Base-by-base conservation (phyloP, 2,113 vertebrate species). In the Casuarius casuarius region DNA sequence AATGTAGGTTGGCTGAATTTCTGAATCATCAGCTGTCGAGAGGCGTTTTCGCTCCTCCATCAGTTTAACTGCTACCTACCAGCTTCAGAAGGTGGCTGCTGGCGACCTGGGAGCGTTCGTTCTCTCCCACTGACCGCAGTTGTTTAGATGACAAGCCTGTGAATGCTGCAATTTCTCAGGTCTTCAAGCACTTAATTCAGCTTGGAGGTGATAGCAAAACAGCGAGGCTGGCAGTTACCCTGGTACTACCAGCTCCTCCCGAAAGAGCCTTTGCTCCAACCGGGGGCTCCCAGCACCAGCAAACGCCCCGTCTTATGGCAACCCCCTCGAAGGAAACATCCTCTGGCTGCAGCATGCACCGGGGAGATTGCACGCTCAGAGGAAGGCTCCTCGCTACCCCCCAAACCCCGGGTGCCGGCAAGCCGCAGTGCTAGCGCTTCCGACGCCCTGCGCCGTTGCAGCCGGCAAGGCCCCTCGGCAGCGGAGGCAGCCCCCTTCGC, bases 101-200 rank as follows among this genome's bases (percentile, higher is more conserved):
- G 76, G 40, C 13, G 70, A 72, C 86, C 94, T 21, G 7, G 40
- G 66, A 92, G 67, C 28, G 4, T 84, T 94, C 86, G 20, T 88
- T 95, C 89, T 58, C 91, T 91, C 74, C 76, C 51, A 5, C 13
- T 2, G 54, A 75, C 92, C 17, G 25, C n/a, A 12, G 67, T 11
- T 51, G 86, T 77, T 96, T 44, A 28, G 75, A 84, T 81, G 94
- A 95, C 48, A 91, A 75, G 77, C 73, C 88, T 38, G 49, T 1
- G 5, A 93, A 82, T 7, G 61, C 84, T 29, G 68, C 75, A 79
- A 25, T 90, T 94, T 81, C 94, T 68, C 67, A 35, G 79, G 58
- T 49, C 92, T 92, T 25, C 70, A 90, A 96, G 61, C 11, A 12
- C 49, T 92, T 84, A 49, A 73, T 84, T 93, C 87, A 86, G 65